These are phyloP conservation scores for Chlorops oryzae DNA, from an alignment of 1,140 invertebrate species.

Conservation along the genomic window DNA sequence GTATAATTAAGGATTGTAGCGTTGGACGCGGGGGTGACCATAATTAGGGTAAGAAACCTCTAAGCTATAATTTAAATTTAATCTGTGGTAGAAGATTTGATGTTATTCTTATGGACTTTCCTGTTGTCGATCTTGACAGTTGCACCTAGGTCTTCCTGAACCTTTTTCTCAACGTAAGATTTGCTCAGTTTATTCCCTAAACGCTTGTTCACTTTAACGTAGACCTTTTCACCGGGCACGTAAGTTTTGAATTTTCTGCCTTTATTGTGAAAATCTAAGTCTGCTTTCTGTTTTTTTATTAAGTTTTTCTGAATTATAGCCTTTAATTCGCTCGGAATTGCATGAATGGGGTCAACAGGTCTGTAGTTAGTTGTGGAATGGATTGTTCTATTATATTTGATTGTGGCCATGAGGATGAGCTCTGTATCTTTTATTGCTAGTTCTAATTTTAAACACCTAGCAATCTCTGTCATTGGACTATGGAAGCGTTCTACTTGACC, in stretches of 20 bases:
- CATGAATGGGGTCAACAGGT: neutral
- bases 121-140: slow-evolving; percentile 1
- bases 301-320: neutral
- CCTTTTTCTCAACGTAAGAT: neutral
- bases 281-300: neutral
- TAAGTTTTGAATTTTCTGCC: neutral
- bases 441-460: neutral
- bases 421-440: slow-evolving; percentile 1
- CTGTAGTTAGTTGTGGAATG: too few relatives aligned
- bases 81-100: too few relatives aligned
- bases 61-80: too few relatives aligned
- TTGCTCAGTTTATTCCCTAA: neutral
- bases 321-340: neutral
- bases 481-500: slow-evolving; percentile 6
- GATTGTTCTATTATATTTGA: slow-evolving; percentile 1
- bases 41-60: too few relatives aligned
- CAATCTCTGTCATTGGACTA: neutral
- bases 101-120: slow-evolving; percentile 10
- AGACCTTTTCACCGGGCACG: neutral
- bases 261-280: neutral
- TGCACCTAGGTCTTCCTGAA: slow-evolving; percentile 1
- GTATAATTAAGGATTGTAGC: too few relatives aligned
- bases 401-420: neutral
- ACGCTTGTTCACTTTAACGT: slow-evolving; percentile 1
- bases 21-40: too few relatives aligned